These are phyloP conservation scores for Gymnodraco acuticeps DNA, from an alignment of 2,797 vertebrate genomes.

Conservation along the genomic window DNA sequence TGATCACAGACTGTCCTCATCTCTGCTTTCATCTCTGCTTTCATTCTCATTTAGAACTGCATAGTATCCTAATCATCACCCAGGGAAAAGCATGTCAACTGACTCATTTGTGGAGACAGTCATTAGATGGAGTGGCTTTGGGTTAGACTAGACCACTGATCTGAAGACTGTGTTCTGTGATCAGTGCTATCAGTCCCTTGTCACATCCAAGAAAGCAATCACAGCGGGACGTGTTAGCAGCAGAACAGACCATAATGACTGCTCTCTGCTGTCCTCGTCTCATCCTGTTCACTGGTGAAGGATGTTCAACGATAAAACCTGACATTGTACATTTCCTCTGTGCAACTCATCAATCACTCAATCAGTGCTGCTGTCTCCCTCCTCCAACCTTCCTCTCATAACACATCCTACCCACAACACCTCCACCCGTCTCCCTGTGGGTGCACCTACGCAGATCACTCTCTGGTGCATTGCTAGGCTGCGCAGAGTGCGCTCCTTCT, in stretches of 20 bases:
- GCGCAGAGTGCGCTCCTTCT: conserved; percentile 16
- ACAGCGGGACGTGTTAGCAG: conserved; percentile 7
- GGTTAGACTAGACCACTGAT: not conserved
- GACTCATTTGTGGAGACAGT: not conserved
- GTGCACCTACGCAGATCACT: conserved; percentile 33
- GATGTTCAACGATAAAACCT: conserved; percentile 3
- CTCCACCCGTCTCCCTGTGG: conserved; percentile 16
- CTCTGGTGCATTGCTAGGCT: conserved; percentile 36
- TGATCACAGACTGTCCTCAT: conserved; percentile 10
- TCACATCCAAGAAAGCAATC: not conserved
- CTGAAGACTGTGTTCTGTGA: conserved; percentile 1
- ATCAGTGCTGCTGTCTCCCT: not conserved
- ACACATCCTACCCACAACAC: conserved; percentile 4
- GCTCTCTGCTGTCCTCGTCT: conserved; percentile 27
- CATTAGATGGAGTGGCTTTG: not conserved
- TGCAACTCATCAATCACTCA: conserved; percentile 9
- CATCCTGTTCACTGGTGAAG: conserved; percentile 7
- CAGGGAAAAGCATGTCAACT: not conserved
- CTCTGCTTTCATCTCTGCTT: not conserved
- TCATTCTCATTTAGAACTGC: conserved; percentile 3
- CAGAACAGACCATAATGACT: conserved; percentile 5
- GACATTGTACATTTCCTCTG: conserved; percentile 16
- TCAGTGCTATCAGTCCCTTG: not conserved
- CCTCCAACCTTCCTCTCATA: not conserved
- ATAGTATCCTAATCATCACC: not conserved